Conservation (phyloP, 2,888 invertebrate genomes). For the Gerris lacustris region DNA sequence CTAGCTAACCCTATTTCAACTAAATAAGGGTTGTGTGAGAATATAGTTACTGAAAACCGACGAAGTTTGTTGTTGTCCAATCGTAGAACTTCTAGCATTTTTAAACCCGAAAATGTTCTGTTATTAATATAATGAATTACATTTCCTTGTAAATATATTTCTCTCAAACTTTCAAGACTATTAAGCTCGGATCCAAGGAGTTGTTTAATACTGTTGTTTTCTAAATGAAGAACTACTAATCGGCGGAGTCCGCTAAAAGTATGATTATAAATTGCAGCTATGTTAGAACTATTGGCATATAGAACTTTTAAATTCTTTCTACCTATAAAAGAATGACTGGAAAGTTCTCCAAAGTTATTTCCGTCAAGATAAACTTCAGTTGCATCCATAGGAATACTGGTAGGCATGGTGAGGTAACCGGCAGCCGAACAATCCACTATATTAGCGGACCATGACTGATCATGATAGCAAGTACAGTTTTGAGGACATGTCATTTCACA, state of each 20-base stretch:
- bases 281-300: slow-evolving; percentile 78
- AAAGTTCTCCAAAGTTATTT: slow-evolving; percentile 74
- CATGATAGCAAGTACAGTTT: slow-evolving; percentile 89
- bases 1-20: slow-evolving; percentile 71
- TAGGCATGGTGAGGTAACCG: slow-evolving; percentile 70
- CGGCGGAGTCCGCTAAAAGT: slow-evolving; percentile 79
- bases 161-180: slow-evolving; percentile 66
- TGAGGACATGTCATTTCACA: slow-evolving; percentile 93
- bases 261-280: slow-evolving; percentile 72
- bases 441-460: slow-evolving; percentile 84
- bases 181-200: slow-evolving; percentile 72
- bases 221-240: slow-evolving; percentile 67
- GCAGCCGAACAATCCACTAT: slow-evolving; percentile 81
- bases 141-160: slow-evolving; percentile 78
- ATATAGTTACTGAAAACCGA: slow-evolving; percentile 75
- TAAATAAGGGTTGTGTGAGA: slow-evolving; percentile 68
- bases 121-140: slow-evolving; percentile 70
- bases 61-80: slow-evolving; percentile 72
- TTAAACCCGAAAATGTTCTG: slow-evolving; percentile 66
- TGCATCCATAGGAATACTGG: slow-evolving; percentile 86
- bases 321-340: slow-evolving; percentile 81
- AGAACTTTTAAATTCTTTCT: slow-evolving; percentile 77
- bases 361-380: slow-evolving; percentile 89
- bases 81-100: slow-evolving; percentile 69
- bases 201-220: slow-evolving; percentile 69